Evolutionary conservation across 1,140 invertebrate species (phyloP), one percentile per base, ranked within the genome.

Genomic region (Trypoxylus dichotomus): DNA sequence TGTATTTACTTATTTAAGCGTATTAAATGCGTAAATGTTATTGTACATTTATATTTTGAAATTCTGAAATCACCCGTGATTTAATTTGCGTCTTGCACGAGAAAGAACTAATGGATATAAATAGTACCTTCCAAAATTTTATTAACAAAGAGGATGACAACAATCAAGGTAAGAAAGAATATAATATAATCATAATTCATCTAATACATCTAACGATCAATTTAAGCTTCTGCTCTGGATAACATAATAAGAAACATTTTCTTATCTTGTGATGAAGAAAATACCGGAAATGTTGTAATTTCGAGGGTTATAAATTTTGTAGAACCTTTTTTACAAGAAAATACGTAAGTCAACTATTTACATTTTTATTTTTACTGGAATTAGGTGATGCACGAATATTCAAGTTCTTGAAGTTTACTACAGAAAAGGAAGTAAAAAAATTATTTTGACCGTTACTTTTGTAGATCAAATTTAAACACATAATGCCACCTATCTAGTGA

Each of bases 161-260:
- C 60, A 63, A 24, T 24, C 60, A 63, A 63, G 60, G 60, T 63
- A 63, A 63, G 60, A 63, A 63, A 63, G 25, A 19, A 24, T 63
- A 37, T 24, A 27, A 2, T 3, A 19, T 47, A 15, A 47, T 3
- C 15, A 19, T 13, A 47, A 1, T 15, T 0, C n/a, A 19, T 47
- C 11, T 47, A 47, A 19, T 47, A 13, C n/a, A 13, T 11, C n/a
- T 63, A 27, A 21, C 21, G 15, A 58, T 58, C n/a, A 25, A 63
- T 63, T 63, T 3, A 63, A 63, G 60, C 60, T 63, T 11, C 21
- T 63, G 19, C 13, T 21, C 7, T 63, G 25, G 60, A 63, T 63
- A 63, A 63, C 13, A 27, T 63, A 25, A 27, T 63, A 63, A 63
- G 24, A 63, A 63, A 63, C 60, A 63, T 63, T 63, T 24, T 21